These are phyloP conservation scores for Luperina testacea DNA, from an alignment of 2,888 invertebrate species.

Conservation along the genomic window DNA sequence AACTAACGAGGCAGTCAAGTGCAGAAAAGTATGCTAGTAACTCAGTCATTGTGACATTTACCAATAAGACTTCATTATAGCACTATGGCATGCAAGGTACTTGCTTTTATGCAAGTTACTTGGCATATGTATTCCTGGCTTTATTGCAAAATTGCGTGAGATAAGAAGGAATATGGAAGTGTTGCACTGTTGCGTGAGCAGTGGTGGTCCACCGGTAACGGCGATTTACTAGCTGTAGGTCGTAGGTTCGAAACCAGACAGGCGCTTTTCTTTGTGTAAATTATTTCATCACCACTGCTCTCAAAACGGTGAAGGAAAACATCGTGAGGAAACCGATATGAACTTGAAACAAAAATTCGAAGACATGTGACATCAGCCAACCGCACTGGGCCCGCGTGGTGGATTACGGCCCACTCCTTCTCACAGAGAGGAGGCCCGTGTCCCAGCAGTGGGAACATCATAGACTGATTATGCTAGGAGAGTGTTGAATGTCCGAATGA, in stretches of 20 bases:
- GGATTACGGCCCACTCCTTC: neutral
- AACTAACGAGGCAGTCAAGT: no score
- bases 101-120: no score
- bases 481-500: neutral
- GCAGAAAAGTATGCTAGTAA: no score
- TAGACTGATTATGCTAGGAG: neutral
- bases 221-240: no score
- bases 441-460: neutral
- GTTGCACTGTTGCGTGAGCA: no score
- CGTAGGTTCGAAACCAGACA: neutral
- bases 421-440: neutral
- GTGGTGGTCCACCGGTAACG: no score
- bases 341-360: fast-evolving
- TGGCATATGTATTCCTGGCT: no score
- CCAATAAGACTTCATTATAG: neutral
- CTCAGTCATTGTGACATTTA: neutral
- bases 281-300: neutral
- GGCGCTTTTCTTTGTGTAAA: neutral
- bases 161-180: no score
- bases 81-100: neutral
- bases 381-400: neutral
- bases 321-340: neutral
- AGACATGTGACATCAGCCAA: neutral
- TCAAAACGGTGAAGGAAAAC: neutral
- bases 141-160: no score